A percentile compares a stretch with the other conserved stretches of the same genome.
Evolutionary conservation across 2,797 vertebrate species (phyloP).

Genomic region (Crypturellus tataupa): DNA sequence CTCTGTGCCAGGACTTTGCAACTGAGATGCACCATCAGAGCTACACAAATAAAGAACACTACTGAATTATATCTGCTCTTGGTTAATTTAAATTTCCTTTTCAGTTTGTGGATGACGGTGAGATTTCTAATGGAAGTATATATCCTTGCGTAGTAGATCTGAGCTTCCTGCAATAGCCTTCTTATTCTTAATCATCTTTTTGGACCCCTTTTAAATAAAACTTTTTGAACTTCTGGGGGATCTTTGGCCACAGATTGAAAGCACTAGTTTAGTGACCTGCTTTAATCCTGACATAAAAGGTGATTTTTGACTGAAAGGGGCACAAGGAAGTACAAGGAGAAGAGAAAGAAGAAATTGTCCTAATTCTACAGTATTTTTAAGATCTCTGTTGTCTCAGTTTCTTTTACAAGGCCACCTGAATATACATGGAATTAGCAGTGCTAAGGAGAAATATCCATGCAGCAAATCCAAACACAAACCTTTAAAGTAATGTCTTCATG

Average conservation of each 20-base stretch:
- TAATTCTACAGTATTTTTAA: background rate
- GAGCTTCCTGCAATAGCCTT: background rate
- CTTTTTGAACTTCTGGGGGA: background rate
- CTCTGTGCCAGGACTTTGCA: background rate
- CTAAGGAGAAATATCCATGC: background rate
- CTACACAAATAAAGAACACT: background rate
- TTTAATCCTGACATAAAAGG: background rate
- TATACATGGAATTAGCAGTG: background rate
- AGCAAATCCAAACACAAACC: background rate
- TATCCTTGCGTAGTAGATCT: background rate
- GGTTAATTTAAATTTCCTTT: background rate
- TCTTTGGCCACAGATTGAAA: background rate
- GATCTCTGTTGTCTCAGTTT: background rate
- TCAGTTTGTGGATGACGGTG: background rate
- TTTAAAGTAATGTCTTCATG: background rate
- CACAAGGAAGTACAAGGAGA: background rate
- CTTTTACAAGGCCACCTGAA: background rate
- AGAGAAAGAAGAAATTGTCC: background rate
- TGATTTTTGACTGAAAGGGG: background rate
- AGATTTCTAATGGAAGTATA: background rate
- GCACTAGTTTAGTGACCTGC: background rate
- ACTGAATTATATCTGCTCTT: accelerated
- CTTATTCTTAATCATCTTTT: background rate
- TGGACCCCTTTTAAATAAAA: background rate
- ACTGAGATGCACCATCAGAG: accelerated